phyloP scores from a whole-genome alignment of 2,113 vertebrate genomes.

The Corythornis cristatus region DNA sequence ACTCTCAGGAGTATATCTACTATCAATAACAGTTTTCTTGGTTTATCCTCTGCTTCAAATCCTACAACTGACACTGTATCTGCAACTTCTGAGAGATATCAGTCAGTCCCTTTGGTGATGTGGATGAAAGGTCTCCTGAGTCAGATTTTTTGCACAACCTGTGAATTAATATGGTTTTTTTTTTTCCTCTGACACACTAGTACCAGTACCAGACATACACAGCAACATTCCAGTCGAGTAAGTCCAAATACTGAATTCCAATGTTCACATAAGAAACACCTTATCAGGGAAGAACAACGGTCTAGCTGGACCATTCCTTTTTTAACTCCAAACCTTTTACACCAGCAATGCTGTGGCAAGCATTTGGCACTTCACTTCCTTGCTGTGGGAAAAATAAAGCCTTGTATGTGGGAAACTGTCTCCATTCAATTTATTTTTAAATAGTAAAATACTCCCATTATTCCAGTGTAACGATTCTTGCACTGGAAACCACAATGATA shows the following conservation, averaged over 20 bases:
- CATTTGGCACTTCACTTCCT: not conserved
- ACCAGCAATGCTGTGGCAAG: accelerated
- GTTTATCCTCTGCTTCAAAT: not conserved
- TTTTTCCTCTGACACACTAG: not conserved
- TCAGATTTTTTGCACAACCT: not conserved
- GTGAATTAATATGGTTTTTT: not conserved
- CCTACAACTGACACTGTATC: not conserved
- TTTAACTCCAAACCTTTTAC: not conserved
- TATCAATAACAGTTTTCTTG: not conserved
- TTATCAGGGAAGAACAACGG: not conserved
- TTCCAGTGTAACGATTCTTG: not conserved
- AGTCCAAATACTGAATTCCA: not conserved
- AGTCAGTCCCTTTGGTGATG: not conserved
- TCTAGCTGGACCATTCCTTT: not conserved
- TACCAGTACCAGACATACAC: not conserved
- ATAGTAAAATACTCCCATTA: not conserved
- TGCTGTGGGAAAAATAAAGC: not conserved
- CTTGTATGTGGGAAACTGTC: not conserved
- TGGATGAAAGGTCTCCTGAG: not conserved
- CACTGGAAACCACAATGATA: not conserved
- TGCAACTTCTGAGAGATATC: not conserved
- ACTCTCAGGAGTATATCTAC: conserved; percentile 5
- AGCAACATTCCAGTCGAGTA: not conserved
- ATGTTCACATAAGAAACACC: not conserved
- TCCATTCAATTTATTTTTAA: not conserved